Evolutionary conservation across 1,140 invertebrate genomes (phyloP).

Genomic region (Aphaenogaster rudis): DNA sequence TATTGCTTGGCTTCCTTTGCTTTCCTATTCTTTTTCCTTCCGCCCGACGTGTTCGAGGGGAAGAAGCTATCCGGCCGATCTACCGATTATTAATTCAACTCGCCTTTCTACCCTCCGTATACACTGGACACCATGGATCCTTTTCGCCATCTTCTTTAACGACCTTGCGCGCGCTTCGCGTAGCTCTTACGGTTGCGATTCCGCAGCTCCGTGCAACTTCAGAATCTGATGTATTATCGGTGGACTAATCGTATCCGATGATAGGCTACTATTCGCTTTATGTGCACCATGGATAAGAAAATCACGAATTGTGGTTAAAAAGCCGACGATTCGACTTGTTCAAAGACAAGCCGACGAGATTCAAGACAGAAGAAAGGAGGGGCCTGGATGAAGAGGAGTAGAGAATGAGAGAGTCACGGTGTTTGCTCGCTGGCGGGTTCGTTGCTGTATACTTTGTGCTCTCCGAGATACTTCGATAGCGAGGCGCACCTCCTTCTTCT

Average conservation of each 20-base stretch:
- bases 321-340: conserved; percentile 21
- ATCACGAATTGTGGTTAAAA: background rate
- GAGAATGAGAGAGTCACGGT: conserved; percentile 70
- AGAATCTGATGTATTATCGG: conserved; percentile 22
- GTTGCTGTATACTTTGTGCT: conserved; percentile 74
- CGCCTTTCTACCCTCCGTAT: conserved; percentile 66
- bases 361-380: background rate
- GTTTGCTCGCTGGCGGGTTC: conserved; percentile 72
- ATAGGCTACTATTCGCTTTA: conserved; percentile 41
- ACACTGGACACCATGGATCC: conserved; percentile 42
- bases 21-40: conserved; percentile 72
- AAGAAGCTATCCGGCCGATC: conserved; percentile 77
- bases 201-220: background rate
- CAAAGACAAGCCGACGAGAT: conserved; percentile 10
- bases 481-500: conserved; percentile 65
- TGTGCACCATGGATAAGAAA: conserved; percentile 65
- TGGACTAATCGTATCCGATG: conserved; percentile 35
- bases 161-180: background rate
- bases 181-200: background rate
- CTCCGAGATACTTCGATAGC: conserved; percentile 79
- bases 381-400: background rate
- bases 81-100: conserved; percentile 84
- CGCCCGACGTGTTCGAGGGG: conserved; percentile 66
- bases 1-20: conserved; percentile 76
- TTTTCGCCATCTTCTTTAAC: conserved; percentile 26